Percentiles rank a stretch among this genome's conserved stretches.
Conservation (phyloP, 2,888 invertebrate genomes). For the Thera obeliscata region DNA sequence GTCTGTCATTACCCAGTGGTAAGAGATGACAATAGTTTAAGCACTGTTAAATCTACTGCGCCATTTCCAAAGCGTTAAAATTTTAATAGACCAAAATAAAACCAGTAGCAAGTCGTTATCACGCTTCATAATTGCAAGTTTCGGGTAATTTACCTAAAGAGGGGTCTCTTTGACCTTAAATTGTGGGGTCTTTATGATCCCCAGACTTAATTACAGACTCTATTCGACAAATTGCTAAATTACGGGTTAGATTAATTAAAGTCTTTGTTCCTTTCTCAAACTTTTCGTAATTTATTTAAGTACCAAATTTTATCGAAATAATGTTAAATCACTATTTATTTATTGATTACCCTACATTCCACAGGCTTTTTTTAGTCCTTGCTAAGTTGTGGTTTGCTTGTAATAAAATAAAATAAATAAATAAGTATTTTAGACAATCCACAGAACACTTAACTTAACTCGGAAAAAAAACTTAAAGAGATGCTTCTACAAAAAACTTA, state of each 20-base stretch:
- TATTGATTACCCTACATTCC: no score
- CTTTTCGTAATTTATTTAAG: constrained; percentile 13
- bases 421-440: no score
- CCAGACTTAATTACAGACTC: constrained; percentile 37
- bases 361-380: no score
- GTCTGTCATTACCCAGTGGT: no score
- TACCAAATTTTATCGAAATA: not conserved
- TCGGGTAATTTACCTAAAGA: constrained; percentile 34
- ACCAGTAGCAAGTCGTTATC: constrained; percentile 23
- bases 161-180: constrained; percentile 36
- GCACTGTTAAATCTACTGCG: constrained; percentile 2
- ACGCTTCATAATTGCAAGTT: constrained; percentile 35
- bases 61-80: constrained; percentile 21
- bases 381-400: no score
- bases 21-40: no score
- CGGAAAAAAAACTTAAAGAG: no score
- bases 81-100: constrained; percentile 32
- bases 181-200: constrained; percentile 35
- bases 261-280: constrained; percentile 3
- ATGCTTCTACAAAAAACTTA: no score
- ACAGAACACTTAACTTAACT: no score
- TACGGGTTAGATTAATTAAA: constrained; percentile 20
- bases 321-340: no score
- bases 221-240: constrained; percentile 34
- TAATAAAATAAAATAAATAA: no score